These are phyloP conservation scores for Synergus laeviventris DNA, from an alignment of 2,888 invertebrate genomes.

Conservation along the genomic window DNA sequence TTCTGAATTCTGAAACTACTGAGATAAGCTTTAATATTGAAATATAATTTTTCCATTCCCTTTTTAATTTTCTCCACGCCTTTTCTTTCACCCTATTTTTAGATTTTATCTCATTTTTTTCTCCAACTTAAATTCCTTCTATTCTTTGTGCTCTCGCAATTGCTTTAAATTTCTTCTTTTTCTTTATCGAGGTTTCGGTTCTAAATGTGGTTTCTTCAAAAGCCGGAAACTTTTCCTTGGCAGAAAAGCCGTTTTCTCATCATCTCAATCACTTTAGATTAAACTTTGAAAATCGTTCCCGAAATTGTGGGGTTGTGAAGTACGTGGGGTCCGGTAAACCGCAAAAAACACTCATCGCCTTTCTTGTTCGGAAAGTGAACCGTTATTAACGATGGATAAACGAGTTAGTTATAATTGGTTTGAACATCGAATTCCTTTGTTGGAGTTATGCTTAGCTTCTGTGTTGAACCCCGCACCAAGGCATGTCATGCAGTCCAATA, in stretches of 20 bases:
- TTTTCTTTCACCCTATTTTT: neutral
- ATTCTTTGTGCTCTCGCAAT: neutral
- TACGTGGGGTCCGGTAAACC: conserved; percentile 19
- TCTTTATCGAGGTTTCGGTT: neutral
- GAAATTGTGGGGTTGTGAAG: conserved; percentile 8
- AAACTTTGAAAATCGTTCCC: conserved; percentile 19
- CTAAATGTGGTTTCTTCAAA: conserved; percentile 22
- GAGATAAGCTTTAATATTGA: neutral
- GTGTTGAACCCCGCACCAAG: conserved; percentile 45
- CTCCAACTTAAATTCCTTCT: neutral
- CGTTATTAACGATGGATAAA: conserved; percentile 39
- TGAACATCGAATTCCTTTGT: conserved; percentile 56
- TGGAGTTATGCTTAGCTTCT: conserved; percentile 51
- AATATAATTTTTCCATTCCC: neutral
- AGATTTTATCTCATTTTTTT: neutral
- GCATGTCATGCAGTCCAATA: conserved; percentile 55
- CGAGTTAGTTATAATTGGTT: conserved; percentile 42
- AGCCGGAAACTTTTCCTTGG: conserved; percentile 16
- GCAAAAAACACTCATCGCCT: conserved; percentile 15
- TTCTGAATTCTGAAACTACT: neutral
- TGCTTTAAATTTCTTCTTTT: conserved; percentile 5
- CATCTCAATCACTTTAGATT: conserved; percentile 30
- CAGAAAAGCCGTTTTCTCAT: conserved; percentile 21
- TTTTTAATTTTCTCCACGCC: neutral
- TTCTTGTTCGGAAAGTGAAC: conserved; percentile 31